Evolutionary conservation across 2,888 invertebrate genomes (phyloP).

Genomic region (Leptarthrus brevirostris): DNA sequence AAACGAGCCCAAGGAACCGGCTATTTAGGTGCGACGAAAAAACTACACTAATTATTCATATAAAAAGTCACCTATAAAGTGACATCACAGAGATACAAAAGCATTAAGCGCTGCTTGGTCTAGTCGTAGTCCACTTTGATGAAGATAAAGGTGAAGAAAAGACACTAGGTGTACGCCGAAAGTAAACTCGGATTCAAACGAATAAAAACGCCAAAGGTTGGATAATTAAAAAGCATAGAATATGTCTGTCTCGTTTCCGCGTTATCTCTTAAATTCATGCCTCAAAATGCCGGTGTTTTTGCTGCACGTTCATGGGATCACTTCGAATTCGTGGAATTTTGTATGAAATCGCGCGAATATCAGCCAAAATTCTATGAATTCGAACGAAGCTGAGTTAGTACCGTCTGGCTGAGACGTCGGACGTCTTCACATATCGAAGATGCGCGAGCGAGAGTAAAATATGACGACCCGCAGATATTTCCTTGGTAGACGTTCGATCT

Average conservation of each 20-base stretch:
- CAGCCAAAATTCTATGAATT: slow-evolving; percentile 49
- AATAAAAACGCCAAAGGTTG: slow-evolving; percentile 30
- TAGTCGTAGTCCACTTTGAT: slow-evolving; percentile 10
- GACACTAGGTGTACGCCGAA: slow-evolving; percentile 15
- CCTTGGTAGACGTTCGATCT: slow-evolving; percentile 35
- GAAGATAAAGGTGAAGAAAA: slow-evolving; percentile 9
- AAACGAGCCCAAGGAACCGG: slow-evolving; percentile 10
- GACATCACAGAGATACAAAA: slow-evolving; percentile 16
- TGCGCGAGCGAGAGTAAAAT: slow-evolving; percentile 42
- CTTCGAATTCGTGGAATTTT: slow-evolving; percentile 47
- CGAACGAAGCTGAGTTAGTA: slow-evolving; percentile 22
- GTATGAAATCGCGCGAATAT: slow-evolving; percentile 50
- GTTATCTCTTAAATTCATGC: slow-evolving; percentile 9
- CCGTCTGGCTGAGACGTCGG: slow-evolving; percentile 38
- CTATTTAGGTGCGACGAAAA: not conserved
- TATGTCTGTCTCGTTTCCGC: slow-evolving; percentile 7
- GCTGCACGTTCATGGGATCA: slow-evolving; percentile 24
- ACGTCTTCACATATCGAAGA: slow-evolving; percentile 35
- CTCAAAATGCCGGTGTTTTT: not conserved
- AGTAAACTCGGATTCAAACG: not conserved
- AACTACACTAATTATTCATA: slow-evolving; percentile 22
- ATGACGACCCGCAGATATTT: slow-evolving; percentile 42
- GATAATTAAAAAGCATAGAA: slow-evolving; percentile 36
- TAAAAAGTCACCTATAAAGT: slow-evolving; percentile 12
- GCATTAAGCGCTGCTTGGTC: not conserved